Percentiles rank a stretch among this genome's conserved stretches.
Conservation (phyloP, 2,113 vertebrate species). For the Argyrosomus japonicus region DNA sequence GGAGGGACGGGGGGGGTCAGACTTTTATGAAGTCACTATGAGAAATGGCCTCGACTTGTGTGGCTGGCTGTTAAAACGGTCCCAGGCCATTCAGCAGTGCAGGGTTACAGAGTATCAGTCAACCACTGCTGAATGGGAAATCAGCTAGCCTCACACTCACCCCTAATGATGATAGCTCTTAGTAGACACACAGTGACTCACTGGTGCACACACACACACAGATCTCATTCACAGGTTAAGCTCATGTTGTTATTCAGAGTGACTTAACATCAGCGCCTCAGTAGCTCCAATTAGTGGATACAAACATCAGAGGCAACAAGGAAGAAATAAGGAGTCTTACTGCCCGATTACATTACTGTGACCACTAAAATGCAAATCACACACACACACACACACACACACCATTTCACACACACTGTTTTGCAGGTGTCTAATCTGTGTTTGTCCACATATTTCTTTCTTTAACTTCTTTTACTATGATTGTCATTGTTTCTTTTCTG, state of each 20-base stretch:
- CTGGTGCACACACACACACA: constrained; percentile 2
- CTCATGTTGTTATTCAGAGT: constrained; percentile 53
- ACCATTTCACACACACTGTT: background rate
- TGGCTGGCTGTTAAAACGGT: constrained; percentile 74
- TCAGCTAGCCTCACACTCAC: constrained; percentile 67
- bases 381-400: constrained; percentile 21
- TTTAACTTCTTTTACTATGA: constrained; percentile 25
- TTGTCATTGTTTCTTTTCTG: constrained; percentile 26
- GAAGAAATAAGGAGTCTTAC: background rate
- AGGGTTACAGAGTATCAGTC: constrained; percentile 68
- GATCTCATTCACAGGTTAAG: constrained; percentile 31
- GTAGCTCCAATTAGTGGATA: constrained; percentile 63
- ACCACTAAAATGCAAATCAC: constrained; percentile 33
- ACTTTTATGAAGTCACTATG: constrained; percentile 79
- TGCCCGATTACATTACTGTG: constrained; percentile 9
- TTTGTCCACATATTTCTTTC: background rate
- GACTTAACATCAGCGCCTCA: constrained; percentile 51
- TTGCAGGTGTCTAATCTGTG: background rate
- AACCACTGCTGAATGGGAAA: constrained; percentile 52
- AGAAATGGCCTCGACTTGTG: constrained; percentile 79
- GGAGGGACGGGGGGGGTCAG: constrained; percentile 18
- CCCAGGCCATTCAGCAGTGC: constrained; percentile 59
- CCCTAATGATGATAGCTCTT: constrained; percentile 68
- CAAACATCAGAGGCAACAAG: constrained; percentile 48
- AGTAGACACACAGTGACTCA: constrained; percentile 30